phyloP scores from a whole-genome alignment of 2,797 vertebrate genomes.

The Leucoraja ocellata region DNA sequence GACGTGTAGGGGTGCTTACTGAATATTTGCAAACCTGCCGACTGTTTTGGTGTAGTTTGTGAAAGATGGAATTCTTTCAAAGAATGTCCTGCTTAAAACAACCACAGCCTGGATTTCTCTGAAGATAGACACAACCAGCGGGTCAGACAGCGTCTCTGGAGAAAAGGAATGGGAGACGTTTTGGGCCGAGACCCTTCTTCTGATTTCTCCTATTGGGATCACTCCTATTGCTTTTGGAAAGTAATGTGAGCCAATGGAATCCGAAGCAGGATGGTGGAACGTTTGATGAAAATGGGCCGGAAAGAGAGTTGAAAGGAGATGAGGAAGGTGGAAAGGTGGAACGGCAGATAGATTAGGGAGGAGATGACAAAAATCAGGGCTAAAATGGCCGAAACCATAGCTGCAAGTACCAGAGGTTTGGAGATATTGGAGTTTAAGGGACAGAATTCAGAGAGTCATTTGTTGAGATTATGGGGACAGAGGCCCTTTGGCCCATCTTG shows the following conservation, averaged over 20 bases:
- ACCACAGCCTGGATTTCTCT: background rate
- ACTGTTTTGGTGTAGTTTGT: background rate
- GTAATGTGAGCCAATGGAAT: background rate
- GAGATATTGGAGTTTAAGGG: background rate
- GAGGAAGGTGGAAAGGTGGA: background rate
- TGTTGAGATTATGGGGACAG: background rate
- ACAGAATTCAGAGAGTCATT: background rate
- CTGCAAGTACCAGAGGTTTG: background rate
- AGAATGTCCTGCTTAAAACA: background rate
- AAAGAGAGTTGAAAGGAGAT: background rate
- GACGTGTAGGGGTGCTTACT: background rate
- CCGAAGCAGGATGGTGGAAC: background rate
- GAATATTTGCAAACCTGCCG: background rate
- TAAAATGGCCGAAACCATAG: background rate
- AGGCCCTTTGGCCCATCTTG: no score
- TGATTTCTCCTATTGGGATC: background rate
- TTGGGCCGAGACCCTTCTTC: no score
- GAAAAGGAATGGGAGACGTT: no score
- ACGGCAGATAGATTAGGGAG: background rate
- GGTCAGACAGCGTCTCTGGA: no score
- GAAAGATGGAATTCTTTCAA: background rate
- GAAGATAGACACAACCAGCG: no score
- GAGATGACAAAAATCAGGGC: background rate
- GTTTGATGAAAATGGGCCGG: background rate
- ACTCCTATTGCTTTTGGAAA: background rate